Percentiles rank a stretch among this genome's conserved stretches.
phyloP scores from a whole-genome alignment of 1,140 invertebrate species.

The Nasonia vitripennis region DNA sequence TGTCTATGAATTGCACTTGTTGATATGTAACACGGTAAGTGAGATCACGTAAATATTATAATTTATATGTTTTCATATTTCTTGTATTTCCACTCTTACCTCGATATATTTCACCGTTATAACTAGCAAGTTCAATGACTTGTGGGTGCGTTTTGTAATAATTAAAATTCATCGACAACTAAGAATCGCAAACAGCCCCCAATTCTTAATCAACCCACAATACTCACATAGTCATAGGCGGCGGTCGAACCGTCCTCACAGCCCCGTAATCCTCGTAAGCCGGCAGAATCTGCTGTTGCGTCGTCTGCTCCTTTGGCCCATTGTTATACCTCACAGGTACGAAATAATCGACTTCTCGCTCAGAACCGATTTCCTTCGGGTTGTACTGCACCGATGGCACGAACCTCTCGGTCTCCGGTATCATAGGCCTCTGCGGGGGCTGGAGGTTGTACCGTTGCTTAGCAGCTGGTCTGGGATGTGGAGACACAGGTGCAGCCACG shows the following conservation, averaged over 20 bases:
- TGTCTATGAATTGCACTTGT: neutral
- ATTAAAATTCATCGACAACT: no score
- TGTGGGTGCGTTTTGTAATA: neutral
- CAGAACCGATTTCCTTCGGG: conserved; percentile 63
- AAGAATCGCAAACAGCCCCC: no score
- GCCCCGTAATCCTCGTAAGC: conserved; percentile 59
- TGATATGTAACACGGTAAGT: neutral
- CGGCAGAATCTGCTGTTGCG: neutral
- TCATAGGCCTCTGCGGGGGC: neutral
- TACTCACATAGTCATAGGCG: conserved; percentile 26
- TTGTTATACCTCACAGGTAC: conserved; percentile 64
- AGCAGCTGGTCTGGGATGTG: conserved; percentile 32
- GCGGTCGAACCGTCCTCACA: neutral
- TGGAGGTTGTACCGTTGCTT: conserved; percentile 21
- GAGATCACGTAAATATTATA: neutral
- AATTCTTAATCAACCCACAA: neutral
- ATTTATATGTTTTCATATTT: neutral
- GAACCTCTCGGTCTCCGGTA: conserved; percentile 56
- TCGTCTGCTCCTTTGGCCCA: conserved; percentile 46
- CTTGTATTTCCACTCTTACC: no score
- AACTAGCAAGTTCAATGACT: no score
- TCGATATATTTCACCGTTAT: no score
- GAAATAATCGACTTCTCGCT: conserved; percentile 68
- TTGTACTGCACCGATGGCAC: conserved; percentile 71
- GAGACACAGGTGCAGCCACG: neutral